These are phyloP conservation scores for Sorex fumeus DNA, from an alignment of 2,113 vertebrate species.

Conservation along the genomic window DNA sequence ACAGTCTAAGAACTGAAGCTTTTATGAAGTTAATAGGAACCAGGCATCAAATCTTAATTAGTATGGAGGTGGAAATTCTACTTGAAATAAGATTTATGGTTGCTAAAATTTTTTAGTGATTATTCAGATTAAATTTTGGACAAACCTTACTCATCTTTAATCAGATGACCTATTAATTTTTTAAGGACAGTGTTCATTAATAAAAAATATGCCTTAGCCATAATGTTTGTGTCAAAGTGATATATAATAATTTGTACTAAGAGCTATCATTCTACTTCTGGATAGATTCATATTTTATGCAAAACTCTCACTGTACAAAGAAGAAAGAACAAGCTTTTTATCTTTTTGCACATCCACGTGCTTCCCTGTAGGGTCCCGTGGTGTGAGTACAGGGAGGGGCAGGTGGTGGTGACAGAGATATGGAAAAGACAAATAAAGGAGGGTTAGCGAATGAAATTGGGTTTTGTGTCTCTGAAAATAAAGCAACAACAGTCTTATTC, in stretches of 20 bases:
- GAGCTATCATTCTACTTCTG: constrained; percentile 45
- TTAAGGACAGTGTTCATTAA: not conserved
- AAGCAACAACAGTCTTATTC: constrained; percentile 39
- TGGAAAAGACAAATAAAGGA: not conserved
- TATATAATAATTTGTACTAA: constrained; percentile 17
- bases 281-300: not conserved
- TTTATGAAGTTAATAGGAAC: constrained; percentile 54
- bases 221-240: constrained; percentile 12
- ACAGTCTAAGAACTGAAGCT: constrained; percentile 28
- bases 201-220: constrained; percentile 31
- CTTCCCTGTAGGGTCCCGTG: not conserved
- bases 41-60: constrained; percentile 5
- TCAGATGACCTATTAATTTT: too few relatives aligned
- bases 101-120: constrained; percentile 42
- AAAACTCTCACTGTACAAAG: not conserved
- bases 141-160: constrained; percentile 31
- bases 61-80: not conserved
- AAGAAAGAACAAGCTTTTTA: not conserved
- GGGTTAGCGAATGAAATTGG: not conserved
- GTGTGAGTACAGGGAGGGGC: not conserved
- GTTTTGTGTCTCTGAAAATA: constrained; percentile 5
- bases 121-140: constrained; percentile 32
- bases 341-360: not conserved
- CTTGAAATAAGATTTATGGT: constrained; percentile 47
- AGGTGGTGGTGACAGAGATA: not conserved